phyloP scores from a whole-genome alignment of 92 coral and sea anemone genomes.

The Anthopleura xanthogrammica region DNA sequence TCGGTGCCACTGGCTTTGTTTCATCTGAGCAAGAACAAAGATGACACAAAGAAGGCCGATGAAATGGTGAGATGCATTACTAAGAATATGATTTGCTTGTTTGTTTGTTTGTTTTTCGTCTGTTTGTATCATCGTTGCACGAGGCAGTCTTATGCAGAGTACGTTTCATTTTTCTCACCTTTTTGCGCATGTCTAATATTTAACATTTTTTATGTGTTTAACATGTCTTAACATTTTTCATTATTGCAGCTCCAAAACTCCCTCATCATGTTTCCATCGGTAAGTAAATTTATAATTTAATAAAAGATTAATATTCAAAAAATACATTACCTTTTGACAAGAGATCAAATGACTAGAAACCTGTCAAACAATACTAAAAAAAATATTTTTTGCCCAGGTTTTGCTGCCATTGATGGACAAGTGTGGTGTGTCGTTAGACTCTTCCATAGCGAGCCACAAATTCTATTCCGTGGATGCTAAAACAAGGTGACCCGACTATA shows the following conservation, averaged over 20 bases:
- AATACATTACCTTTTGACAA: no score
- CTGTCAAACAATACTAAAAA: background rate
- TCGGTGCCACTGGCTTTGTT: conserved; percentile 87
- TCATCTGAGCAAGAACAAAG: conserved; percentile 52
- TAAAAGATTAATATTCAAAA: no score
- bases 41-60: conserved; percentile 58
- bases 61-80: conserved; percentile 57
- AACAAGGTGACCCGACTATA: conserved; percentile 40
- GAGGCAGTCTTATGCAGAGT: background rate
- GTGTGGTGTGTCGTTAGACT: conserved; percentile 77
- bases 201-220: no score
- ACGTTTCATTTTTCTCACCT: background rate
- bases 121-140: no score
- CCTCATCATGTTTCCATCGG: conserved; percentile 94
- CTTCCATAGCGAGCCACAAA: conserved; percentile 59
- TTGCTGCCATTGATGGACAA: conserved; percentile 81
- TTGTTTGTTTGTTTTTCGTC: background rate
- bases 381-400: conserved; percentile 41
- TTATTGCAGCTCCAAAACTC: conserved; percentile 82
- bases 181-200: background rate
- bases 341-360: no score
- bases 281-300: conserved; percentile 36
- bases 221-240: background rate
- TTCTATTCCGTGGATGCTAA: conserved; percentile 69
- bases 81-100: no score